Evolutionary conservation across 1,140 invertebrate genomes (phyloP).

Genomic region (Mya arenaria): DNA sequence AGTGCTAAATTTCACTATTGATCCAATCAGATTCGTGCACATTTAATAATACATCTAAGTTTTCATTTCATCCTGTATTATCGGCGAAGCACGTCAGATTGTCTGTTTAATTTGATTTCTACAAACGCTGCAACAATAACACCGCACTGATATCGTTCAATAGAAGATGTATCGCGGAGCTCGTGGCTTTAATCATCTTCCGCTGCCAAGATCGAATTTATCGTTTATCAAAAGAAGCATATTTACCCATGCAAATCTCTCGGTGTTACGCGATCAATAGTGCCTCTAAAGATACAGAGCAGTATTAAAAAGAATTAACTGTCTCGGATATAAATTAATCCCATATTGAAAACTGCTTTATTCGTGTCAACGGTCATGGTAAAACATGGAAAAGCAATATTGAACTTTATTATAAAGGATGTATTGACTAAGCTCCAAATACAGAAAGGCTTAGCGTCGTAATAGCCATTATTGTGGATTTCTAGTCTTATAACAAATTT

Average conservation of each 20-base stretch:
- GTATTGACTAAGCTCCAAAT: too few relatives aligned
- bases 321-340: conserved; percentile 27
- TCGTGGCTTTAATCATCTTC: conserved; percentile 46
- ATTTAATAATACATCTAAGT: conserved; percentile 60
- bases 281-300: background rate
- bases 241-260: conserved; percentile 41
- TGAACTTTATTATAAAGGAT: conserved; percentile 33
- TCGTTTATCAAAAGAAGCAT: conserved; percentile 50
- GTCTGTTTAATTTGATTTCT: conserved; percentile 59
- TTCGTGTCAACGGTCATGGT: background rate
- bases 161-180: conserved; percentile 43
- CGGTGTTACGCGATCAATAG: background rate
- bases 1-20: conserved; percentile 35
- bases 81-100: conserved; percentile 43
- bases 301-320: background rate
- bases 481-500: too few relatives aligned
- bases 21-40: conserved; percentile 8
- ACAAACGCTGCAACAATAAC: conserved; percentile 49
- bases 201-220: conserved; percentile 50
- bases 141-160: conserved; percentile 31
- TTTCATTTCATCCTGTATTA: conserved; percentile 55
- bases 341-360: background rate
- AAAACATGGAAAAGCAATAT: conserved; percentile 27
- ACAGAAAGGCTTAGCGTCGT: too few relatives aligned
- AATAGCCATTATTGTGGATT: too few relatives aligned